Evolutionary conservation across 2,888 invertebrate genomes (phyloP).

Genomic region (Zaprionus obscuricornis): DNA sequence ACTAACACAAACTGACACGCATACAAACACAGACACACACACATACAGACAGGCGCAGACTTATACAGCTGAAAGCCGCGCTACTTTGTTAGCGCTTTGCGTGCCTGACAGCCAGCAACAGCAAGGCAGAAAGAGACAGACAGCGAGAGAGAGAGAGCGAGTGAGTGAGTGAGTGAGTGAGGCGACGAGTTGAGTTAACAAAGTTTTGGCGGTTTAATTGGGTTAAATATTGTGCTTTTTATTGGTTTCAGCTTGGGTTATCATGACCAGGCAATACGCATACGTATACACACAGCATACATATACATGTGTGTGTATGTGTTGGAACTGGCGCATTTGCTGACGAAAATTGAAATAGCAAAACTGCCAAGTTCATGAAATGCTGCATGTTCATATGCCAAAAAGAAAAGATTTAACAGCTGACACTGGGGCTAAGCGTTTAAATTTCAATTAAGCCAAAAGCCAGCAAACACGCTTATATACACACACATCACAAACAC

Average conservation of each 20-base stretch:
- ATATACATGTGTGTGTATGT: too few relatives aligned
- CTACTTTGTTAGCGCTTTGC: slow-evolving; percentile 26
- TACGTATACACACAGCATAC: too few relatives aligned
- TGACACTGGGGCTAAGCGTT: slow-evolving; percentile 69
- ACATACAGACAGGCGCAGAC: background rate
- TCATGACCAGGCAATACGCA: too few relatives aligned
- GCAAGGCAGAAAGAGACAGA: slow-evolving; percentile 7
- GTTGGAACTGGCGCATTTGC: too few relatives aligned
- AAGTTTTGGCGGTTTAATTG: slow-evolving; percentile 67
- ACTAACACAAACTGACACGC: slow-evolving; percentile 6
- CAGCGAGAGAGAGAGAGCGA: too few relatives aligned
- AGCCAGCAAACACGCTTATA: slow-evolving; percentile 46
- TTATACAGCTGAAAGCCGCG: slow-evolving; percentile 6
- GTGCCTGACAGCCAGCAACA: slow-evolving; percentile 28
- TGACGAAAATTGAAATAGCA: slow-evolving; percentile 55
- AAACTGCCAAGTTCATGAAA: slow-evolving; percentile 44
- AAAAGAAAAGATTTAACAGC: slow-evolving; percentile 53
- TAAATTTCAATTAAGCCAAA: slow-evolving; percentile 76
- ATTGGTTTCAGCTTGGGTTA: slow-evolving; percentile 53
- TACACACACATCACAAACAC: slow-evolving; percentile 15
- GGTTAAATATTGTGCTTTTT: slow-evolving; percentile 70
- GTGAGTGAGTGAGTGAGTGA: too few relatives aligned
- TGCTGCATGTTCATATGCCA: slow-evolving; percentile 37
- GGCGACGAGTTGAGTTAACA: slow-evolving; percentile 59
- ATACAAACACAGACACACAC: slow-evolving; percentile 1